Evolutionary conservation across 2,888 invertebrate species (phyloP), one percentile per base, ranked within the genome.

Genomic region (Dinocampus coccinellae): DNA sequence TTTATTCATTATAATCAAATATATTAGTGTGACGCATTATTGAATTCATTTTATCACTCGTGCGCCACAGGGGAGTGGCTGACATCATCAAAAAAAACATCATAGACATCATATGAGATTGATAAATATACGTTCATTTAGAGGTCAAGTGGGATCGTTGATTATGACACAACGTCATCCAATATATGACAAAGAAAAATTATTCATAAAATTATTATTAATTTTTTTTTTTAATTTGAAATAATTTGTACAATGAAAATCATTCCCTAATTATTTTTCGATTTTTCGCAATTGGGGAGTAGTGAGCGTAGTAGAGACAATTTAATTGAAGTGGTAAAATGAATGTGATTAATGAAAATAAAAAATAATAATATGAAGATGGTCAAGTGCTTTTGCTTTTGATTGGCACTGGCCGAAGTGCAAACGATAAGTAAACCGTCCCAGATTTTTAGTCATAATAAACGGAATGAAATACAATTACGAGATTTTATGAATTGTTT

Each of bases 331-430:
- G 16, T 7, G 3, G n/a, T 3, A 34, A 34, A 33, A 53, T 16
- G 20, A 47, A 53, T 53, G 16, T 13, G 3, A 29, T 33, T 13
- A 34, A 33, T 16, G 16, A 16, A 20, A 1, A 34, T 33, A 20
- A 33, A 65, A 42, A 16, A 29, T 16, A 10, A 58, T 16, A 26
- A 7, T 16, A 10, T 6, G 24, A 53, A 34, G 22, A 36, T 29
- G 4, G 34, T 29, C 22, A 36, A 22, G 3, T 29, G 47, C 39
- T 62, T 69, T 29, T n/a, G 26, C 58, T 66, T n/a, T n/a, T 47
- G 60, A 39, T 34, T 29, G 29, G 22, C 20, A 52, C 60, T 74
- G 72, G 64, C 70, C 75, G 73, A 73, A 75, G 73, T 75, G 16
- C 73, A 73, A 55, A 33, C 20, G 75, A 75, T 73, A 75, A 73